A percentile compares a stretch with the other conserved stretches of the same genome.
These are phyloP conservation scores for Drosophila testacea DNA, from an alignment of 2,888 invertebrate genomes.

Conservation along the genomic window DNA sequence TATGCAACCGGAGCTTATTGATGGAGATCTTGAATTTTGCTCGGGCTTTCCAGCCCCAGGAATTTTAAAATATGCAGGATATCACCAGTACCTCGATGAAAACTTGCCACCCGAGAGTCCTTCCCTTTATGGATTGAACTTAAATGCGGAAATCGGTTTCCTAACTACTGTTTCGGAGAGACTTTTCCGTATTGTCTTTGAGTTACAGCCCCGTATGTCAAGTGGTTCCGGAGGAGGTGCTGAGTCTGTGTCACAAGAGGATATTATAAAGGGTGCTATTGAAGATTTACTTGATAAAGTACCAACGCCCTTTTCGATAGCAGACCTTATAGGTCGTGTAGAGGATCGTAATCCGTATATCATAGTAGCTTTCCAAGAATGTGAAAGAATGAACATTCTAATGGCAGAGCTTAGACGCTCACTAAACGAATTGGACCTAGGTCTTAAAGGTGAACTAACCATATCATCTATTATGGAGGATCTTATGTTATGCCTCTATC, in stretches of 20 bases:
- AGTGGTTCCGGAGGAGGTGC: conserved; percentile 90
- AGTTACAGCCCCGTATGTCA: conserved; percentile 94
- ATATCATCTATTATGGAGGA: conserved; percentile 97
- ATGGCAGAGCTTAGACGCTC: conserved; percentile 93
- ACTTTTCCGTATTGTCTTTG: conserved; percentile 93
- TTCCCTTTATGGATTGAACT: conserved; percentile 95
- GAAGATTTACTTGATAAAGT: conserved; percentile 96
- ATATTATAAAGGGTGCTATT: conserved; percentile 88
- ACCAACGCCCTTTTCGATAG: conserved; percentile 94
- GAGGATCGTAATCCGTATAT: conserved; percentile 96
- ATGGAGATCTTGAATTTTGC: conserved; percentile 93
- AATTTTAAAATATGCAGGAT: conserved; percentile 93
- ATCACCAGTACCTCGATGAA: conserved; percentile 95
- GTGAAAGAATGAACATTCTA: conserved; percentile 96
- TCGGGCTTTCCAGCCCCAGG: conserved; percentile 95
- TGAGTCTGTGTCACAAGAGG: conserved; percentile 90
- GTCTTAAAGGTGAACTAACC: conserved; percentile 96
- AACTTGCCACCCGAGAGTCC: conserved; percentile 95
- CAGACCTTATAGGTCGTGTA: conserved; percentile 93
- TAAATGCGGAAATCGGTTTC: conserved; percentile 98
- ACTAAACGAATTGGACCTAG: conserved; percentile 93
- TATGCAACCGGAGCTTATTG: conserved; percentile 94
- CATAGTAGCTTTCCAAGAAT: conserved; percentile 96
- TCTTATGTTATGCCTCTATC: conserved; percentile 92
- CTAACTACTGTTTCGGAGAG: conserved; percentile 94